Conservation (phyloP, 2,797 vertebrate genomes). For the Gymnoscopelus microlampas region DNA sequence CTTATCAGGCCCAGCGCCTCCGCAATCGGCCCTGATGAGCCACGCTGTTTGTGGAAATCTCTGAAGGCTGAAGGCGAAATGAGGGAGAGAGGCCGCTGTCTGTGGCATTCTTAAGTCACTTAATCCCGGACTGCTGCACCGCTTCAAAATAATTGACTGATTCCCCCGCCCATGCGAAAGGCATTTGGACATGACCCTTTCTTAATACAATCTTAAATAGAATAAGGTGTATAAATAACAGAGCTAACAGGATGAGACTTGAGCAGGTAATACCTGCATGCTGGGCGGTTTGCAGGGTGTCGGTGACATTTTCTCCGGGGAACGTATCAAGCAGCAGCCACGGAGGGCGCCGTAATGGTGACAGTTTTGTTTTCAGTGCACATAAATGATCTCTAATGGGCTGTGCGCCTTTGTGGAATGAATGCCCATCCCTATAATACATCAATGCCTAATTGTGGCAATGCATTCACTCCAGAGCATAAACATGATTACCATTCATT, state of each 20-base stretch:
- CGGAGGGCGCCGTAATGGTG: constrained; percentile 3
- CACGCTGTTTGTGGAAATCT: constrained; percentile 69
- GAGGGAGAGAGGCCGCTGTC: constrained; percentile 36
- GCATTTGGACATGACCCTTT: constrained; percentile 59
- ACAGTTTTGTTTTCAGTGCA: constrained; percentile 33
- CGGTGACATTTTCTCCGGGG: constrained; percentile 19
- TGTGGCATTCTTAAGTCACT: constrained; percentile 65
- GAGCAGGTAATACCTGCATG: constrained; percentile 32
- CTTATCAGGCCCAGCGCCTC: constrained; percentile 74
- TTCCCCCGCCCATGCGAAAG: constrained; percentile 61
- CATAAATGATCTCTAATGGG: constrained; percentile 47
- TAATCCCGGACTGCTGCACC: constrained; percentile 72
- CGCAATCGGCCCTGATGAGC: constrained; percentile 74
- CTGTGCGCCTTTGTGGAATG: constrained; percentile 20
- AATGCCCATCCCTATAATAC: constrained; percentile 40
- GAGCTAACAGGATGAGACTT: constrained; percentile 32
- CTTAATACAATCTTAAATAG: constrained; percentile 39
- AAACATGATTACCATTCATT: constrained; percentile 58
- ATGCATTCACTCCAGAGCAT: constrained; percentile 49
- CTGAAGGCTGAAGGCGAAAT: constrained; percentile 46
- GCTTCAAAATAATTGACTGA: constrained; percentile 73
- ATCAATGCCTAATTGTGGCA: constrained; percentile 58
- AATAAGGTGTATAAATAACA: constrained; percentile 25
- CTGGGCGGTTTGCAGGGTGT: background rate
- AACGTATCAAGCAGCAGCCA: constrained; percentile 32